These are phyloP conservation scores for Pseudotriccus pelzelni DNA, from an alignment of 2,797 vertebrate species.

Conservation along the genomic window DNA sequence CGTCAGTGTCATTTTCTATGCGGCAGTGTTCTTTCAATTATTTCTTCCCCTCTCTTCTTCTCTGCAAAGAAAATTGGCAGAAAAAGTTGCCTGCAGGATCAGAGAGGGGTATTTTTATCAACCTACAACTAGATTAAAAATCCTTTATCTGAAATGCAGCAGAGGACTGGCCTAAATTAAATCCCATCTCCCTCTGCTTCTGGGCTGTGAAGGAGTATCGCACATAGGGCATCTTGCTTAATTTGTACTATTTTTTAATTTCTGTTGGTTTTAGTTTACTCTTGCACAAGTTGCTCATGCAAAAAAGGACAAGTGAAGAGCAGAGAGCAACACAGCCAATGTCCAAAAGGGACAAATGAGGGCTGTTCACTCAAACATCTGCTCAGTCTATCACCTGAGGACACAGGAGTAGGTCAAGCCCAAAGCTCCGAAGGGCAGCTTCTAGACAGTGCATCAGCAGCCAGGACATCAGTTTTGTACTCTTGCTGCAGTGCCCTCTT, in stretches of 20 bases:
- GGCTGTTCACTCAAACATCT: background rate
- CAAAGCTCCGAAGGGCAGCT: background rate
- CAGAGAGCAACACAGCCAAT: background rate
- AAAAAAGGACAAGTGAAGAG: background rate
- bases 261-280: background rate
- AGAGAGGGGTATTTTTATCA: conserved; percentile 77
- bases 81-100: conserved; percentile 76
- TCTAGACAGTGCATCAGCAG: background rate
- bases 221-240: conserved; percentile 30
- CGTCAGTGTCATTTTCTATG: conserved; percentile 58
- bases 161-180: conserved; percentile 79
- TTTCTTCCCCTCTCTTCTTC: conserved; percentile 57
- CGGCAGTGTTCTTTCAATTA: conserved; percentile 72
- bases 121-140: conserved; percentile 73
- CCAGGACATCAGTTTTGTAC: background rate
- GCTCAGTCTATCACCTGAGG: background rate
- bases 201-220: conserved; percentile 52
- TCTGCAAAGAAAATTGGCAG: conserved; percentile 76
- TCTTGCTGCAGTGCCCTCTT: background rate
- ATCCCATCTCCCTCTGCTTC: conserved; percentile 66
- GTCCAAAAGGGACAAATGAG: background rate
- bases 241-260: conserved; percentile 40
- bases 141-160: conserved; percentile 78
- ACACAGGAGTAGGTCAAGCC: background rate
- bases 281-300: background rate